Evolutionary conservation across 2,797 vertebrate species (phyloP), one percentile per base, ranked within the genome.

Genomic region (Dallia pectoralis): DNA sequence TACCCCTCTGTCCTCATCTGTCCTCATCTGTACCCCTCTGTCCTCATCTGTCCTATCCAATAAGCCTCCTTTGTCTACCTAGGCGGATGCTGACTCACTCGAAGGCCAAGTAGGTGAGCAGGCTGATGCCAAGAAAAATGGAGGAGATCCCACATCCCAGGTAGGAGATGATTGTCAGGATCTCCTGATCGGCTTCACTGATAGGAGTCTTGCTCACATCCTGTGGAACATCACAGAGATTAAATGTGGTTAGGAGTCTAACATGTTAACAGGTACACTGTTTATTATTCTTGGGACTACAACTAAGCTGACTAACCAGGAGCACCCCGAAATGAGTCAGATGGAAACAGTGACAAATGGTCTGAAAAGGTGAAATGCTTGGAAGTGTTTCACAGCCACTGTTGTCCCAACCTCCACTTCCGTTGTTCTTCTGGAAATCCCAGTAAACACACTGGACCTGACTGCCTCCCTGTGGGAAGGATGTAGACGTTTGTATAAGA

Each of bases 321-420:
- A 98, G 90, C 79, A 97, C 90, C 81, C 94, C 96, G 77, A 98
- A 98, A 89, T 98, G 95, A 76, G 97, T 97, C 82, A 99, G 96
- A 79, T 97, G 96, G 87, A 94, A 87, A 90, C 96, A 99, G 79
- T 90, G 89, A 88, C 96, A 99, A 84, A 90, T 91, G 74, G 96
- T 97, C 79, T 93, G 91, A 90, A 91, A 72, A 70, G 77, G 27
- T 49, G 92, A 93, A 73, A 89, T 91, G 75, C 71, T 84, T 25
- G 53, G 53, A 12, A 69, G 73, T n/a, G 88, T 88, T 84, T 89
- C 79, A 90, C 96, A 98, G 63, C 95, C 97, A 0, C 67, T 86
- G 59, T 82, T 79, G 84, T 93, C 95, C 96, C 96, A 97, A 75
- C 96, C 96, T 47, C 96, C 95, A 63, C 77, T 87, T 30, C 93